phyloP scores from a whole-genome alignment of 1,140 invertebrate genomes.

The Dufourea novaeangliae region DNA sequence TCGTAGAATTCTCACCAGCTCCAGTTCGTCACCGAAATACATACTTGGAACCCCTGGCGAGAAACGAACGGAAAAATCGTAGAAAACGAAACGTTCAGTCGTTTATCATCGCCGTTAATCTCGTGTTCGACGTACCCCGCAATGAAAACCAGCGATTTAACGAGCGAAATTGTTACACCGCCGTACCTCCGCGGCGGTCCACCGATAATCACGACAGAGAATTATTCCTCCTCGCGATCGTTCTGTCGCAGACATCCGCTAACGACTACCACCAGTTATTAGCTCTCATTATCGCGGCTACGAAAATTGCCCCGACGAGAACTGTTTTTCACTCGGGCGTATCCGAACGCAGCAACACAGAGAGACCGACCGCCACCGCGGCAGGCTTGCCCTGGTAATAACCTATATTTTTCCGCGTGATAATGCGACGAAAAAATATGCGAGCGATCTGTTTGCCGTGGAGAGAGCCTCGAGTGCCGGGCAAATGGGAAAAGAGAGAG shows the following conservation, averaged over 20 bases:
- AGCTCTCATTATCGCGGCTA: slow-evolving; percentile 59
- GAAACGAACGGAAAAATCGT: background rate
- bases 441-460: slow-evolving; percentile 18
- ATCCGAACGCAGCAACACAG: slow-evolving; percentile 3
- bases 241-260: slow-evolving; percentile 56
- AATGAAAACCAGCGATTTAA: slow-evolving; percentile 19
- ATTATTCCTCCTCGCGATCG: slow-evolving; percentile 50
- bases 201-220: slow-evolving; percentile 47
- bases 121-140: slow-evolving; percentile 13
- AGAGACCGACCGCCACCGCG: too few species aligned
- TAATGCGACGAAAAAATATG: slow-evolving; percentile 28
- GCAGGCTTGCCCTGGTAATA: slow-evolving; percentile 28
- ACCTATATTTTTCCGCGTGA: slow-evolving; percentile 18
- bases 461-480: background rate
- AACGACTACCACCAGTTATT: slow-evolving; percentile 56
- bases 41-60: too few species aligned
- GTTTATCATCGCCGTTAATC: slow-evolving; percentile 12
- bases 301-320: slow-evolving; percentile 52
- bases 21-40: too few species aligned
- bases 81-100: background rate
- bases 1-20: too few species aligned
- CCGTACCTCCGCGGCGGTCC: slow-evolving; percentile 23
- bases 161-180: slow-evolving; percentile 19
- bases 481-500: background rate
- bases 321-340: slow-evolving; percentile 47